A percentile compares a stretch with the other conserved stretches of the same genome.
Conservation (phyloP, 2,888 invertebrate genomes). For the Sphaeridia pumilis region DNA sequence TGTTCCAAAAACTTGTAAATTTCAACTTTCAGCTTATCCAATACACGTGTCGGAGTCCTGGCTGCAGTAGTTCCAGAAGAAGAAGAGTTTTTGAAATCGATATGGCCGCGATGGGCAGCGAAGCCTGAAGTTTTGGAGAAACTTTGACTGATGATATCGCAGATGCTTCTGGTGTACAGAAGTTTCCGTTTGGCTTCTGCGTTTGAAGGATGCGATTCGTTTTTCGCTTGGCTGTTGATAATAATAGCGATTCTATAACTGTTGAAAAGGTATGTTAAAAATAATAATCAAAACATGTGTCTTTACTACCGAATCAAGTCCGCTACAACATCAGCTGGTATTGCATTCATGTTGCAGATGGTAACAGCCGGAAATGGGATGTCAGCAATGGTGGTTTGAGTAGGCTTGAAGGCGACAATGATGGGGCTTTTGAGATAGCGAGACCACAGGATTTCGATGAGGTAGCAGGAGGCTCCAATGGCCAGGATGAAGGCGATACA, state of each 20-base stretch:
- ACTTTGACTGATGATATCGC: neutral
- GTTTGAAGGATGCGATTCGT: too few relatives aligned
- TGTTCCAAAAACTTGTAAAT: neutral
- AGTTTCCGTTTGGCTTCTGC: neutral
- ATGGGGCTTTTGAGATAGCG: neutral
- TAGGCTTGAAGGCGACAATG: neutral
- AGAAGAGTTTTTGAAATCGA: neutral
- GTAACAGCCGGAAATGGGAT: slow-evolving; percentile 1
- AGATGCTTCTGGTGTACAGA: neutral
- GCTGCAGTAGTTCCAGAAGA: neutral
- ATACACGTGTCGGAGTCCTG: neutral
- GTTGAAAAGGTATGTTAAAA: too few relatives aligned
- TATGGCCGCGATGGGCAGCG: neutral
- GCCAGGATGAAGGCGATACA: neutral
- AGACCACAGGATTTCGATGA: neutral
- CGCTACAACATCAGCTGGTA: neutral
- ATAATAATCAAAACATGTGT: too few relatives aligned
- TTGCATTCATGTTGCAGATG: neutral
- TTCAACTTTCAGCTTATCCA: neutral
- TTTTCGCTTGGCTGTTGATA: too few relatives aligned
- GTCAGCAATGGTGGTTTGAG: neutral
- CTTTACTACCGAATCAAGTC: too few relatives aligned
- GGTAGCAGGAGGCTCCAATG: neutral
- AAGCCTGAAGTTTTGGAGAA: neutral
- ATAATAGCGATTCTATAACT: too few relatives aligned